Conservation (phyloP, 2,888 invertebrate species). For the Rutpela maculata region DNA sequence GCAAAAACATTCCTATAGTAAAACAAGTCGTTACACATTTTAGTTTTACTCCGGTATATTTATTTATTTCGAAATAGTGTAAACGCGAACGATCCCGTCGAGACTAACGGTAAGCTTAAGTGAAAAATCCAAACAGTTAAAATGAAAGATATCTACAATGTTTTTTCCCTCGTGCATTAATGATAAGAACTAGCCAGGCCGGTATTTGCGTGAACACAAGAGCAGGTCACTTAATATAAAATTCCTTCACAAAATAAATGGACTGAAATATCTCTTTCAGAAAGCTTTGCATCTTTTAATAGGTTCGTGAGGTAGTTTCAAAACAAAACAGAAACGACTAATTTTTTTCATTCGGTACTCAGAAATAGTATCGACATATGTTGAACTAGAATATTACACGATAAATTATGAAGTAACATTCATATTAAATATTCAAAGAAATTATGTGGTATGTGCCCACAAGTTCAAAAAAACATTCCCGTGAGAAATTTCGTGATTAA, state of each 20-base stretch:
- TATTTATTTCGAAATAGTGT: neutral
- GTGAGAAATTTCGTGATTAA: too few species aligned
- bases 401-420: neutral
- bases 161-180: constrained; percentile 17
- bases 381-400: neutral
- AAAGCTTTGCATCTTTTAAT: constrained; percentile 17
- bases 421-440: neutral
- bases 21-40: too few species aligned
- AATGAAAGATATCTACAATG: neutral
- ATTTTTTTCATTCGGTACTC: neutral
- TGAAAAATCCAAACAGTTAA: constrained; percentile 1
- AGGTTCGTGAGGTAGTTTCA: constrained; percentile 13
- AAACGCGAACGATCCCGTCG: neutral
- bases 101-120: neutral
- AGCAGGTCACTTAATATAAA: constrained; percentile 45
- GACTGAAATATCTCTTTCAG: constrained; percentile 42
- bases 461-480: too few species aligned
- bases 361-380: neutral
- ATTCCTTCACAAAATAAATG: constrained; percentile 46
- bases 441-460: too few species aligned
- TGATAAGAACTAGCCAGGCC: constrained; percentile 19
- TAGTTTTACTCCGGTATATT: neutral
- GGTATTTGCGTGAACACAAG: constrained; percentile 44
- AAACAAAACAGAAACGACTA: neutral
- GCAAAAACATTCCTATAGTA: too few species aligned